Percentiles rank a stretch among this genome's conserved stretches.
These are phyloP conservation scores for Drosophila robusta DNA, from an alignment of 2,888 invertebrate species.

Conservation along the genomic window DNA sequence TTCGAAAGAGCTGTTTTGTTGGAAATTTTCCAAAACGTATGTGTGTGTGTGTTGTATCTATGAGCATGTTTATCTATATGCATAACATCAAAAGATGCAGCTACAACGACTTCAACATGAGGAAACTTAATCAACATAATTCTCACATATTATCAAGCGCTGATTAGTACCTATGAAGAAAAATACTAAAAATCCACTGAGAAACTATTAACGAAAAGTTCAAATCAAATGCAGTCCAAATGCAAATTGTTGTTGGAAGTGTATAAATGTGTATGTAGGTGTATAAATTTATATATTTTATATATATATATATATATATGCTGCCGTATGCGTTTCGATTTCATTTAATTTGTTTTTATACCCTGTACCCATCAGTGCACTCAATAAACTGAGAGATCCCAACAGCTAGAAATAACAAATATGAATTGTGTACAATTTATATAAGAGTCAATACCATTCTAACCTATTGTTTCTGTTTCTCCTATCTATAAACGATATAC, in stretches of 20 bases:
- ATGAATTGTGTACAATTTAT: not conserved
- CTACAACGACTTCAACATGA: constrained; percentile 22
- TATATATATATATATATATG: constrained; percentile 16
- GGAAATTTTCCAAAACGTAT: constrained; percentile 72
- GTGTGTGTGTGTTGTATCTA: not conserved
- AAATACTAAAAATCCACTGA: constrained; percentile 17
- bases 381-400: constrained; percentile 4
- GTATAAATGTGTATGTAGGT: constrained; percentile 2
- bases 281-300: not conserved
- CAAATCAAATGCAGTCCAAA: constrained; percentile 47
- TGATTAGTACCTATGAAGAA: constrained; percentile 50
- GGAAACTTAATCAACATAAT: constrained; percentile 56
- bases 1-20: constrained; percentile 69
- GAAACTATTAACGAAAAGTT: constrained; percentile 61
- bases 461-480: not conserved
- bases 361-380: constrained; percentile 23
- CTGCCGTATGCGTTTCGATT: constrained; percentile 37
- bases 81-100: constrained; percentile 50
- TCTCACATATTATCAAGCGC: constrained; percentile 64
- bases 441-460: not conserved
- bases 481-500: not conserved
- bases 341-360: constrained; percentile 40
- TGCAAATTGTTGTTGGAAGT: constrained; percentile 33
- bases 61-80: not conserved
- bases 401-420: not conserved